Evolutionary conservation across 2,888 invertebrate genomes (phyloP).

Genomic region (Pyralis farinalis): DNA sequence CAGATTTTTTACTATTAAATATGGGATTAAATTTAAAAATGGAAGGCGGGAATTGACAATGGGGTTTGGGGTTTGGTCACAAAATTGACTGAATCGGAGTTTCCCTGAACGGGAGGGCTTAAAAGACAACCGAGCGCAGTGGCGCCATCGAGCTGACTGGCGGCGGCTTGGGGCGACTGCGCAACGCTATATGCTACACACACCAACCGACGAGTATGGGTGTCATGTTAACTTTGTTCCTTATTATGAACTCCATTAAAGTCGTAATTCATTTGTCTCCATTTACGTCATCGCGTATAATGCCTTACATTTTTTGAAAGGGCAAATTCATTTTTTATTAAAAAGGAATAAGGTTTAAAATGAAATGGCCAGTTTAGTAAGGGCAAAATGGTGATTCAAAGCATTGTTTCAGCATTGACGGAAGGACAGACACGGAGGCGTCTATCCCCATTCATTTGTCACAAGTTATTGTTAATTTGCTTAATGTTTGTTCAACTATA

Average conservation of each 20-base stretch:
- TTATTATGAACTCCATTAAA: constrained; percentile 22
- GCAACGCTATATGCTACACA: constrained; percentile 42
- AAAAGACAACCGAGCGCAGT: constrained; percentile 51
- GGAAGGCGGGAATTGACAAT: constrained; percentile 48
- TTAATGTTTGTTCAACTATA: constrained; percentile 8
- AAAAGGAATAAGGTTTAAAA: constrained; percentile 22
- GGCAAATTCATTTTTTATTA: constrained; percentile 12
- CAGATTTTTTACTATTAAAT: constrained; percentile 7
- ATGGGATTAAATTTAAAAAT: constrained; percentile 25
- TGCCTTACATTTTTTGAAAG: not conserved
- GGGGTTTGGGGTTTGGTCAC: constrained; percentile 32
- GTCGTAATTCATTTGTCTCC: constrained; percentile 28
- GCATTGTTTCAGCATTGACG: constrained; percentile 58
- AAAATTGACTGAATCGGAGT: constrained; percentile 41
- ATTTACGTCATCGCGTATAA: constrained; percentile 18
- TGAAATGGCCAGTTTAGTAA: constrained; percentile 10
- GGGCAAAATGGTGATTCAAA: constrained; percentile 23
- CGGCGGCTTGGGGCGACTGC: constrained; percentile 53
- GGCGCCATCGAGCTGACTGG: constrained; percentile 66
- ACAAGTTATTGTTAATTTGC: constrained; percentile 22
- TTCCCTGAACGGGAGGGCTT: constrained; percentile 28
- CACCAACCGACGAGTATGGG: constrained; percentile 27
- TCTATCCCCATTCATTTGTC: constrained; percentile 51
- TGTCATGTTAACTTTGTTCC: constrained; percentile 24
- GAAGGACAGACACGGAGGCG: constrained; percentile 58